A percentile compares a stretch with the other conserved stretches of the same genome.
These are phyloP conservation scores for Antheraea pernyi DNA, from an alignment of 1,140 invertebrate species.

Conservation along the genomic window DNA sequence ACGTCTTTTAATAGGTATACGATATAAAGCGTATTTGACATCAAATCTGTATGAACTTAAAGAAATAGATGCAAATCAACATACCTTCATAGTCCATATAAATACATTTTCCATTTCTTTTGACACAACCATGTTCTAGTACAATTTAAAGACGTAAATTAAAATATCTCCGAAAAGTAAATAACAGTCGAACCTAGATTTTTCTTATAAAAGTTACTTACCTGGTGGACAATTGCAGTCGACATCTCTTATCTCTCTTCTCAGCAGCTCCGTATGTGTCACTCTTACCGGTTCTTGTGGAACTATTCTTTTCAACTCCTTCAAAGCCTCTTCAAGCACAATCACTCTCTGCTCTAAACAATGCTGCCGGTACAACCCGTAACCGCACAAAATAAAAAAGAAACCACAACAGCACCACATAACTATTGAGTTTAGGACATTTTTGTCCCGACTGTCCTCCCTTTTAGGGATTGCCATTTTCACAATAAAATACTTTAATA, in stretches of 20 bases:
- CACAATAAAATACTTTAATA: neutral
- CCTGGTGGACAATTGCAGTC: constrained; percentile 70
- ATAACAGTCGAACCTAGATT: too few relatives aligned
- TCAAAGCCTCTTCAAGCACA: constrained; percentile 48
- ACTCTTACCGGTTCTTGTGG: constrained; percentile 18
- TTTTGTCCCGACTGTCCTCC: constrained; percentile 28
- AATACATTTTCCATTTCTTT: neutral
- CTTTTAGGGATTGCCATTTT: constrained; percentile 39
- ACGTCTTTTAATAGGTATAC: too few relatives aligned
- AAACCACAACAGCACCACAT: constrained; percentile 62
- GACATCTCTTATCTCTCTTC: constrained; percentile 48
- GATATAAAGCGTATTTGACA: too few relatives aligned
- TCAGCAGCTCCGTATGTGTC: constrained; percentile 30
- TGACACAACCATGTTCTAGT: too few relatives aligned
- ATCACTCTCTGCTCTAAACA: constrained; percentile 52
- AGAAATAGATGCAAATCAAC: too few relatives aligned
- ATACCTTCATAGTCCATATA: neutral
- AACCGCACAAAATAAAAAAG: constrained; percentile 51
- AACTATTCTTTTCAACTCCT: constrained; percentile 35
- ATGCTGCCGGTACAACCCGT: constrained; percentile 54
- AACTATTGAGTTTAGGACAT: constrained; percentile 55
- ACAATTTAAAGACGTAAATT: too few relatives aligned
- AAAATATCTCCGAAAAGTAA: too few relatives aligned
- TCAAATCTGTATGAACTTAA: too few relatives aligned
- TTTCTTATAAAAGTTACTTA: constrained; percentile 27